A percentile compares a stretch with the other conserved stretches of the same genome.
These are phyloP conservation scores for Aphrophora alni DNA, from an alignment of 2,888 invertebrate species.

Conservation along the genomic window DNA sequence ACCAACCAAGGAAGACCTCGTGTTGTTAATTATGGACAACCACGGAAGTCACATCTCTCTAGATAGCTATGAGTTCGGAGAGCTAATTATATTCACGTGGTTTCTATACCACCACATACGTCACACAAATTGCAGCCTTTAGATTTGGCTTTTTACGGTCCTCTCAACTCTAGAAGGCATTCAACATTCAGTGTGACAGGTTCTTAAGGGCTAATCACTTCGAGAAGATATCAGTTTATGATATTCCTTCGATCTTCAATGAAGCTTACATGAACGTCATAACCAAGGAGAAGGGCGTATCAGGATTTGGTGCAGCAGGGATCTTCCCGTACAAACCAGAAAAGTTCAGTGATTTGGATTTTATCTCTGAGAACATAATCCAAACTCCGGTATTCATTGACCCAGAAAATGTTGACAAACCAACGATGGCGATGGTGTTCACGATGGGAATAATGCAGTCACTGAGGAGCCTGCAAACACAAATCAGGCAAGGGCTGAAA, in stretches of 20 bases:
- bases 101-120: no score
- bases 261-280: constrained; percentile 37
- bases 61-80: no score
- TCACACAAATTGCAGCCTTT: no score
- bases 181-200: constrained; percentile 50
- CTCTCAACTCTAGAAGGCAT: constrained; percentile 52
- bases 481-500: not conserved
- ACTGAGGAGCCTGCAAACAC: not conserved
- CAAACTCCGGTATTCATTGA: no score
- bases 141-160: constrained; percentile 51
- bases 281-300: constrained; percentile 35
- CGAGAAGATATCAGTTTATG: constrained; percentile 26
- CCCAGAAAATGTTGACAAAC: not conserved
- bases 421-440: not conserved
- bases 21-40: constrained; percentile 53
- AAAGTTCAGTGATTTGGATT: constrained; percentile 35
- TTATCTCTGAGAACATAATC: not conserved
- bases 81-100: no score
- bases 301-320: constrained; percentile 36
- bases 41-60: no score
- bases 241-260: no score
- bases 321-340: constrained; percentile 36
- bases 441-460: not conserved
- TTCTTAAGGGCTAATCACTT: constrained; percentile 24
- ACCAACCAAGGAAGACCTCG: constrained; percentile 53